Base-by-base conservation (phyloP, 2,797 vertebrate genomes). In the Notolabrus celidotus region DNA sequence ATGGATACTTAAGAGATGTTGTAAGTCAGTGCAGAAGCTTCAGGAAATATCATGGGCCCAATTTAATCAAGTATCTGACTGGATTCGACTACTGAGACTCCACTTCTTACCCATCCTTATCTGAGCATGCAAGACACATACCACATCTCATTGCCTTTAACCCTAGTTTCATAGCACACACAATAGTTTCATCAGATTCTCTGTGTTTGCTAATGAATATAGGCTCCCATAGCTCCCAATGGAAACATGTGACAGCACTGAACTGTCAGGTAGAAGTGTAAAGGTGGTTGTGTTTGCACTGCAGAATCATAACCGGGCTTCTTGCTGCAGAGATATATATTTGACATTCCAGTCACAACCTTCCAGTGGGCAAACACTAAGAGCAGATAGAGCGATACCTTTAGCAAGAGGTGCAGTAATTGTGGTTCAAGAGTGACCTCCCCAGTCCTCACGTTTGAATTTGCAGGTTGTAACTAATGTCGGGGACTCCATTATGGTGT, bases 321-420 rank as follows among this genome's bases (percentile, higher is more conserved):
- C 16, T 57, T 46, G 22, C 68, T 67, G 67, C 69, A 64, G 64
- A 52, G 62, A 73, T 42, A 56, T 38, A 41, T 46, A 63, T 61
- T 79, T 86, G 52, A 60, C 62, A 83, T 76, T 84, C 81, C 36
- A 66, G 67, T 77, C 71, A 77, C 57, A 63, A 27, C 20, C 59
- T 53, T 82, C 53, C 57, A 59, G 66, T 64, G 79, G 80, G 72
- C 67, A 45, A 83, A 82, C 73, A 71, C 43, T 68, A 49, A 36
- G 55, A 56, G 70, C 50, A 74, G 74, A 79, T 47, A 19, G 27
- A 50, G 54, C 41, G 41, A 78, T 60, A 71, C 58, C 55, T 77
- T 78, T 53, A 65, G 49, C 55, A 72, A 55, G 70, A 71, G 45
- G 64, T 46, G 43, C 71, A 46, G 76, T 80, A 82, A 77, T 74